Conservation (phyloP, 2,888 invertebrate genomes). For the Drosophila nr. perissopoda region DNA sequence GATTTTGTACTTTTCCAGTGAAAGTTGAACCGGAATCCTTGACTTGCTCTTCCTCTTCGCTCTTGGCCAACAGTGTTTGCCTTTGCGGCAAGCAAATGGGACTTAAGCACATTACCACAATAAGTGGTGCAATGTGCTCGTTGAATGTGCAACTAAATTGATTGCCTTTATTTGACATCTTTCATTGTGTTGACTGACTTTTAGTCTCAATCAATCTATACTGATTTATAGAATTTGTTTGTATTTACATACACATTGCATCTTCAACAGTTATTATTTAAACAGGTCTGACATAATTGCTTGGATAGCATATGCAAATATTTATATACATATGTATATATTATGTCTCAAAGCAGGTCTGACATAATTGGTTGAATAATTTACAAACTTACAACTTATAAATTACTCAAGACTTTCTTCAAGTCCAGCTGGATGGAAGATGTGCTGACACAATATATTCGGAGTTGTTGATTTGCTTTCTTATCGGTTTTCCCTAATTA, state of each 20-base stretch:
- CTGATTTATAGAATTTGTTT: background rate
- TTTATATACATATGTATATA: background rate
- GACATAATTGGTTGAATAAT: background rate
- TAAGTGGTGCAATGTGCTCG: background rate
- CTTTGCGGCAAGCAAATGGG: conserved; percentile 15
- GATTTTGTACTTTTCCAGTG: conserved; percentile 61
- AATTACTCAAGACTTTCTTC: background rate
- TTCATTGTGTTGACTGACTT: conserved; percentile 1
- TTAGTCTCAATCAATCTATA: background rate
- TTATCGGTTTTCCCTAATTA: no score
- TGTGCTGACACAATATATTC: background rate
- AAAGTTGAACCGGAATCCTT: conserved; percentile 1
- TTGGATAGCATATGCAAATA: background rate
- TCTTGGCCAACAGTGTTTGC: conserved; percentile 14
- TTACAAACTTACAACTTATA: background rate
- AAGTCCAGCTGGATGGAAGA: background rate
- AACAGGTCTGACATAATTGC: background rate
- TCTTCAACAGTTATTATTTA: background rate
- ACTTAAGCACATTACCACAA: conserved; percentile 5
- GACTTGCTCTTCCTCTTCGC: background rate
- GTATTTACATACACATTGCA: background rate
- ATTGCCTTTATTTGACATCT: background rate
- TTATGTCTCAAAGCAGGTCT: background rate
- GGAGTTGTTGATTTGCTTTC: background rate
- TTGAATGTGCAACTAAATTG: background rate